Evolutionary conservation across 2,797 vertebrate species (phyloP), one percentile per base, ranked within the genome.

Genomic region (Cyclura pinguis): DNA sequence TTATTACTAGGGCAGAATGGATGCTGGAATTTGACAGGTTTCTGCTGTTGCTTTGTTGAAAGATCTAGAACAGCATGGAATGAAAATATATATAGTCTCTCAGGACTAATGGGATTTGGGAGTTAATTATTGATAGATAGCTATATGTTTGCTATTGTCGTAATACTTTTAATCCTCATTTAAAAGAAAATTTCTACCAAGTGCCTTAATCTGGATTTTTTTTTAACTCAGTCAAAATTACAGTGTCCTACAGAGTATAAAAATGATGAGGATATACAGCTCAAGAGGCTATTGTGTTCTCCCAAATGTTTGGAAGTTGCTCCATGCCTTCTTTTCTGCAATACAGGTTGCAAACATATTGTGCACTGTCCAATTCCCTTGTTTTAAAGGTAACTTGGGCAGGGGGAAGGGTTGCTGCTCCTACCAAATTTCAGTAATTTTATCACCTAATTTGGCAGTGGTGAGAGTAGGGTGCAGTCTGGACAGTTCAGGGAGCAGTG

Each of bases 1-100:
- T 93, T 80, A 76, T 47, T 80, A 89, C 29, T 90, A 73, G 91
- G 89, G 81, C 77, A 92, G 86, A 92, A 89, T 87, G 78, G 86
- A 93, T 84, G 88, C 76, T 90, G 87, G 90, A 89, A 18, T n/a
- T 88, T 93, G 90, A 88, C 84, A 91, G 88, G 80, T 80, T 93
- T 94, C 90, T 89, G 55, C 24, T 78, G 35, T 55, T 93, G 69
- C 88, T 93, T 47, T 92, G 47, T 32, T 7, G 22, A 84, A 90
- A 57, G 73, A 3, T 93, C 95, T 93, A 90, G 84, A 93, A 90
- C 89, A 87, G 86, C 90, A 85, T 90, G 59, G 0, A 0, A 2
- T 47, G 86, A 77, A 90, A 86, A 83, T 82, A 38, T 64, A 22
- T 57, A 20, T 35, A 27, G 24, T 87, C 22, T 12, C 14, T 67